Conservation (phyloP, 2,888 invertebrate genomes). For the Ceriagrion tenellum region DNA sequence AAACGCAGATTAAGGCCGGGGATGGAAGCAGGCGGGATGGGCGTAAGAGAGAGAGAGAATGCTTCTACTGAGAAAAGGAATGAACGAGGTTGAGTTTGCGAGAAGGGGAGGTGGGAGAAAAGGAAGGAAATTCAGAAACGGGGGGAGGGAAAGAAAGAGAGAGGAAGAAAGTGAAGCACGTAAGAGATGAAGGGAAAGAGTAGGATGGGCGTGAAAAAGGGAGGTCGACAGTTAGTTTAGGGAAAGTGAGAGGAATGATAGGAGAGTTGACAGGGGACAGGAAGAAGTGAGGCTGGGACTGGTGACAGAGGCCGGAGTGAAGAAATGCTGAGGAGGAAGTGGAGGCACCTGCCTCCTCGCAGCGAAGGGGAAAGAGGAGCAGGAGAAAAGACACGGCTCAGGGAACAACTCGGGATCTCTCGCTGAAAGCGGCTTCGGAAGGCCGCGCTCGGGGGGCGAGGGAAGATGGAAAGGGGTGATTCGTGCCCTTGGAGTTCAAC, state of each 20-base stretch:
- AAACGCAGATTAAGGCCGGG: slow-evolving; percentile 29
- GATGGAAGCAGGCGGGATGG: background rate
- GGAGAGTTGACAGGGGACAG: background rate
- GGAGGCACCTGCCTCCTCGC: background rate
- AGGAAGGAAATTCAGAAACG: background rate
- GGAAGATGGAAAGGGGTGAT: background rate
- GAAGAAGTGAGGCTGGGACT: background rate
- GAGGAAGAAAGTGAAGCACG: background rate
- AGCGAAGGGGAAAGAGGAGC: background rate
- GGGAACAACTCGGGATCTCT: background rate
- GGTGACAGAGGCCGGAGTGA: background rate
- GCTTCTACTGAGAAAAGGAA: background rate
- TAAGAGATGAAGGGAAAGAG: too few relatives aligned
- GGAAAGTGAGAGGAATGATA: background rate
- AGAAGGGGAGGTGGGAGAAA: background rate
- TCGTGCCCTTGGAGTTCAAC: too few relatives aligned
- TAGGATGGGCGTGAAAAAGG: too few relatives aligned
- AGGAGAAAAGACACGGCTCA: background rate
- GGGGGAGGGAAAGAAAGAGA: background rate
- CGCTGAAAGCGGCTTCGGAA: background rate
- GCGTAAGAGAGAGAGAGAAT: background rate
- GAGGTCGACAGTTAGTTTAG: background rate
- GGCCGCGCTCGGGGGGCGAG: background rate
- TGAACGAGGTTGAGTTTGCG: background rate
- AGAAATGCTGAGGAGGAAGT: background rate